These are phyloP conservation scores for Heliconius cydno DNA, from an alignment of 2,888 invertebrate species.

Conservation along the genomic window DNA sequence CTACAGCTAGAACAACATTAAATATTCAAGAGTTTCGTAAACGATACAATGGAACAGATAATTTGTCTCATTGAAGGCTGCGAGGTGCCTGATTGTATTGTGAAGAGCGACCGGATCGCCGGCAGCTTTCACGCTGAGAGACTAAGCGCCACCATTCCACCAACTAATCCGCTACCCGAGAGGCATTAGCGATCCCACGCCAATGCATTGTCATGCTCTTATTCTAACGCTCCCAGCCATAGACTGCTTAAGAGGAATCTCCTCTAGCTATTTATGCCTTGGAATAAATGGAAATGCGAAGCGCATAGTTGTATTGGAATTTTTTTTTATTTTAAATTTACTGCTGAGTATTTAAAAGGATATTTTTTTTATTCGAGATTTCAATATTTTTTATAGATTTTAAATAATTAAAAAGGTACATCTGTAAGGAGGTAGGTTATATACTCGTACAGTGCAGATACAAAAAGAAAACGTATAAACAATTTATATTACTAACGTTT, in stretches of 20 bases:
- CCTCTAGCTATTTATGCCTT: slow-evolving; percentile 33
- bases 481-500: background rate
- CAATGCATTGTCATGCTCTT: slow-evolving; percentile 64
- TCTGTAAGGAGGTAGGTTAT: background rate
- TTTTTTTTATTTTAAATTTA: slow-evolving; percentile 7
- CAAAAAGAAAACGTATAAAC: background rate
- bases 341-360: background rate
- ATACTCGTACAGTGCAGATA: too few species aligned
- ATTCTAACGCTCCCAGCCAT: slow-evolving; percentile 55
- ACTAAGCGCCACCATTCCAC: slow-evolving; percentile 73
- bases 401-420: background rate
- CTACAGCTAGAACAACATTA: background rate
- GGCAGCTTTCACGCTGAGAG: slow-evolving; percentile 70
- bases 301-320: slow-evolving; percentile 21
- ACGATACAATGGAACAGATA: slow-evolving; percentile 30
- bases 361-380: background rate
- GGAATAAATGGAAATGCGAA: slow-evolving; percentile 27
- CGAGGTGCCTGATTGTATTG: slow-evolving; percentile 61
- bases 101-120: slow-evolving; percentile 70
- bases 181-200: slow-evolving; percentile 67
- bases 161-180: slow-evolving; percentile 73
- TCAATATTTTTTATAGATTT: background rate
- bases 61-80: slow-evolving; percentile 48
- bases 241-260: slow-evolving; percentile 44
- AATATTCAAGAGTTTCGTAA: slow-evolving; percentile 16